Evolutionary conservation across 2,888 invertebrate genomes (phyloP).

Genomic region (Chrysotoxum bicinctum): DNA sequence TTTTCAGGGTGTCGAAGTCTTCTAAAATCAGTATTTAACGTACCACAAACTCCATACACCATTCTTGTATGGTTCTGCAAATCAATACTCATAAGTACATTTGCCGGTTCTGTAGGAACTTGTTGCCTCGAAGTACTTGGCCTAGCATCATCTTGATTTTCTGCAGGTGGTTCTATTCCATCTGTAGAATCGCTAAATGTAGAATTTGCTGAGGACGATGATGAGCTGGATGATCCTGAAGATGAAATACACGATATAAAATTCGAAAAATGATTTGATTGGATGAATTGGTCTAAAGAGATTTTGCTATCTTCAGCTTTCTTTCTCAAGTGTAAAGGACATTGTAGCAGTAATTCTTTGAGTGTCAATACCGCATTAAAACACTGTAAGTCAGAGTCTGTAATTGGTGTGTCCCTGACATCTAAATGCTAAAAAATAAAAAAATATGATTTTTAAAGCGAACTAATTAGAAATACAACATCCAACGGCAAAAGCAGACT

Average conservation of each 20-base stretch:
- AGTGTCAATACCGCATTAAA: constrained; percentile 83
- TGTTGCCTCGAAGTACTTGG: constrained; percentile 19
- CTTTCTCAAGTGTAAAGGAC: constrained; percentile 76
- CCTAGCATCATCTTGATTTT: constrained; percentile 6
- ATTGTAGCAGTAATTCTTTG: constrained; percentile 83
- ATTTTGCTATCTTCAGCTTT: constrained; percentile 26
- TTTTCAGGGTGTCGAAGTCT: constrained; percentile 30
- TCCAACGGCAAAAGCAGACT: not conserved
- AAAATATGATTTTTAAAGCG: not conserved
- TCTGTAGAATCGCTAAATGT: not conserved
- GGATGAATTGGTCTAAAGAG: not conserved
- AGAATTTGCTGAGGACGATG: constrained; percentile 19
- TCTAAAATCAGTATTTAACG: constrained; percentile 31
- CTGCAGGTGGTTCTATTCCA: not conserved
- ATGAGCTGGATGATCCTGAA: constrained; percentile 27
- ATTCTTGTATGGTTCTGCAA: constrained; percentile 24
- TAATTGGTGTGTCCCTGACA: constrained; percentile 83
- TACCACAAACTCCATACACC: constrained; percentile 40
- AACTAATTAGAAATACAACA: not conserved
- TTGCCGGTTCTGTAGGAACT: not conserved
- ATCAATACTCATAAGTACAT: constrained; percentile 41
- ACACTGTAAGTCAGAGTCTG: constrained; percentile 85
- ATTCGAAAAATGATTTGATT: not conserved
- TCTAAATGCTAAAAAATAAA: constrained; percentile 82
- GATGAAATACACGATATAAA: constrained; percentile 11